These are phyloP conservation scores for Synaphobranchus kaupii DNA, from an alignment of 2,797 vertebrate genomes.

Conservation along the genomic window DNA sequence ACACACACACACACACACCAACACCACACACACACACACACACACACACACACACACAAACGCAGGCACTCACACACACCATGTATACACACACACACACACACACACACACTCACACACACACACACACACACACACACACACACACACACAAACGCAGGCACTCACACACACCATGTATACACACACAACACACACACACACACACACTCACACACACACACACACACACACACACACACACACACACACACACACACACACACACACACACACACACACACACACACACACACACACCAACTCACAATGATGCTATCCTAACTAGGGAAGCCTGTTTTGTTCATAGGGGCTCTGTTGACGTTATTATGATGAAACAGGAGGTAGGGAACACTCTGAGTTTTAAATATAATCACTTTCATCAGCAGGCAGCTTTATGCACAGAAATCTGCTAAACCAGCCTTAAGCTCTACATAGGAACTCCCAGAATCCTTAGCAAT, in stretches of 20 bases:
- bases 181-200: too few species aligned
- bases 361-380: conserved; percentile 22
- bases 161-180: too few species aligned
- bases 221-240: too few species aligned
- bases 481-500: conserved; percentile 14
- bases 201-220: too few species aligned
- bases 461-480: conserved; percentile 25
- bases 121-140: not conserved
- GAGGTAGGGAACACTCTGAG: not conserved
- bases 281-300: too few species aligned
- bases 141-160: not conserved
- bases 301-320: not conserved
- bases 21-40: too few species aligned
- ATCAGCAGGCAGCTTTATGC: conserved; percentile 7
- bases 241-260: too few species aligned
- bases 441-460: conserved; percentile 27
- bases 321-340: not conserved
- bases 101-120: too few species aligned
- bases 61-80: too few species aligned
- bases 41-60: too few species aligned
- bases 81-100: not conserved
- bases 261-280: too few species aligned
- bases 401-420: not conserved
- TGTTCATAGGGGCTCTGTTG: not conserved
- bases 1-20: too few species aligned